A percentile compares a stretch with the other conserved stretches of the same genome.
These are phyloP conservation scores for Orthonychiurus folsomi DNA, from an alignment of 2,888 invertebrate species.

Conservation along the genomic window DNA sequence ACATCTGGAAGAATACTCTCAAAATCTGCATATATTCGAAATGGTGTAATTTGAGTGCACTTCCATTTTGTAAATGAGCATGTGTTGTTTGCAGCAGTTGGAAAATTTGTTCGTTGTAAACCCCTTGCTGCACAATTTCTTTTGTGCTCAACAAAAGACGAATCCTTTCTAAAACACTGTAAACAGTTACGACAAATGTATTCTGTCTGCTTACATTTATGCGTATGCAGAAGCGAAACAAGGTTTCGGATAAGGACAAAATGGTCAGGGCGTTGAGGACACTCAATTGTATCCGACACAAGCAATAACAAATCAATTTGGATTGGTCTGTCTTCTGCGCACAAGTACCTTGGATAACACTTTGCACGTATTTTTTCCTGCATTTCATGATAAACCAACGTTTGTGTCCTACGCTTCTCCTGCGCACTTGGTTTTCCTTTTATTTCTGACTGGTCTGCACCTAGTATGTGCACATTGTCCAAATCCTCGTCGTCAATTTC, in stretches of 20 bases:
- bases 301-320: not conserved
- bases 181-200: slow-evolving; percentile 11
- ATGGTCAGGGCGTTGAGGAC: not conserved
- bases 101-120: not conserved
- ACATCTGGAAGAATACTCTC: not conserved
- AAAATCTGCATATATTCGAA: slow-evolving; percentile 10
- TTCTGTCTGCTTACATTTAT: not conserved
- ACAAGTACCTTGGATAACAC: not conserved
- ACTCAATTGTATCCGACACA: not conserved
- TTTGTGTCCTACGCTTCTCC: not conserved
- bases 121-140: slow-evolving; percentile 3
- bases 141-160: slow-evolving; percentile 4
- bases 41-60: not conserved
- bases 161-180: not conserved
- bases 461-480: not conserved
- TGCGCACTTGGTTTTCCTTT: not conserved
- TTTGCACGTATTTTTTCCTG: not conserved
- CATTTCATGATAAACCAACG: not conserved
- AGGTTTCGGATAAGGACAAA: not conserved
- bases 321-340: not conserved
- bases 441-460: no score
- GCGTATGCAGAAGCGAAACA: not conserved
- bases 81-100: not conserved
- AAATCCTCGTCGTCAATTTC: slow-evolving; percentile 1
- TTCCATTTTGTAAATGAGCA: not conserved